Evolutionary conservation across 2,113 vertebrate species (phyloP).

Genomic region (Rhizomys pruinosus): DNA sequence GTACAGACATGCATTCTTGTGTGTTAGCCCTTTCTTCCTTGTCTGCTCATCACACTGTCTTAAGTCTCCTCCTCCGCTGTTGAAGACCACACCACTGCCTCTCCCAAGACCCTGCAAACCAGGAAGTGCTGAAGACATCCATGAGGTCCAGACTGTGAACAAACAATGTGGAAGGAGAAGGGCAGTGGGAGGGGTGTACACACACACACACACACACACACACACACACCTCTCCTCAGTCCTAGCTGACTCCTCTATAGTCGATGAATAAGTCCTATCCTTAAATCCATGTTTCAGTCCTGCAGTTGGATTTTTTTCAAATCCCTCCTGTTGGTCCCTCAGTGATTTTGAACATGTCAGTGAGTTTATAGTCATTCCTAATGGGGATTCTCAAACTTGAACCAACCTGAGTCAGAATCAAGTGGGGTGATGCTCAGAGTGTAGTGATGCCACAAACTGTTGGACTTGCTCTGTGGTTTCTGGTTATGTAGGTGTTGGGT

Average conservation of each 20-base stretch:
- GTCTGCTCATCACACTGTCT: neutral
- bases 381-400: neutral
- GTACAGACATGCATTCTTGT: neutral
- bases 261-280: neutral
- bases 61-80: neutral
- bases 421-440: no score
- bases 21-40: neutral
- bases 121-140: neutral
- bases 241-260: neutral
- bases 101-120: neutral
- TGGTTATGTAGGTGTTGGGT: neutral
- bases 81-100: no score
- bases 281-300: neutral
- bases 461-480: neutral
- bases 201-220: neutral
- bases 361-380: neutral
- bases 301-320: neutral
- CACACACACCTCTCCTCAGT: no score
- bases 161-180: neutral
- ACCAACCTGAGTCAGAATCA: neutral
- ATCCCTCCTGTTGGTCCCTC: neutral
- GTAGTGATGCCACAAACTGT: neutral
- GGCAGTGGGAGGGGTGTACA: neutral
- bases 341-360: neutral
- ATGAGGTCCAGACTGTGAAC: neutral